These are phyloP conservation scores for Enteromius radiatus DNA, from an alignment of 2,797 vertebrate species.

Conservation along the genomic window DNA sequence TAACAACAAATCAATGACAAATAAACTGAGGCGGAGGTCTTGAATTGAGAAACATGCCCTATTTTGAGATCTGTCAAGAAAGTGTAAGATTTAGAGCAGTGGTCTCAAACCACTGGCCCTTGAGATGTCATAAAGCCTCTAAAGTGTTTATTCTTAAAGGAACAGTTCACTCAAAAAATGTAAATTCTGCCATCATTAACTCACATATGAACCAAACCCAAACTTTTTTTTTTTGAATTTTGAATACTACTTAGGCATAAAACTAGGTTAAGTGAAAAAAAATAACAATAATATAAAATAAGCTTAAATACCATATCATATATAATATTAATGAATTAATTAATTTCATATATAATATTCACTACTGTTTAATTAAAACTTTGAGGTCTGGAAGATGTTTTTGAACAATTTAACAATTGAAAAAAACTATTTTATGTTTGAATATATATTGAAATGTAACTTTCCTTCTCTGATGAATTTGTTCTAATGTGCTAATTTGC, in stretches of 20 bases:
- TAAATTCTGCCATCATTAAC: neutral
- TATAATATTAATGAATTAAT: no score
- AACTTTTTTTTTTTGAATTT: neutral
- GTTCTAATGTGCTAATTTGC: neutral
- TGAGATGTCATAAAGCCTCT: neutral
- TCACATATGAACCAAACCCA: neutral
- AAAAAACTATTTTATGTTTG: neutral
- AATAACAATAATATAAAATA: neutral
- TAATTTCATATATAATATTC: neutral
- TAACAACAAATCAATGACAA: neutral
- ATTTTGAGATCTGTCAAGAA: neutral
- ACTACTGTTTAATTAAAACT: neutral
- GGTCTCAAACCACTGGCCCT: neutral
- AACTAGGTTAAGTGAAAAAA: neutral
- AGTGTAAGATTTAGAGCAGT: neutral
- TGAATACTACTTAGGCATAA: neutral
- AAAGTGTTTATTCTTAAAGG: neutral
- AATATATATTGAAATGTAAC: neutral
- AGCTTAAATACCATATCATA: neutral
- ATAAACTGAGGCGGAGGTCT: neutral
- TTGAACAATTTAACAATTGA: no score
- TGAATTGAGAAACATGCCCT: neutral
- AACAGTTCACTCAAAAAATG: neutral
- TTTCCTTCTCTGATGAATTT: neutral
- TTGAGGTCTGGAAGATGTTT: neutral